A percentile compares a stretch with the other conserved stretches of the same genome.
phyloP scores from a whole-genome alignment of 2,113 vertebrate genomes.

The Lycaon pictus region DNA sequence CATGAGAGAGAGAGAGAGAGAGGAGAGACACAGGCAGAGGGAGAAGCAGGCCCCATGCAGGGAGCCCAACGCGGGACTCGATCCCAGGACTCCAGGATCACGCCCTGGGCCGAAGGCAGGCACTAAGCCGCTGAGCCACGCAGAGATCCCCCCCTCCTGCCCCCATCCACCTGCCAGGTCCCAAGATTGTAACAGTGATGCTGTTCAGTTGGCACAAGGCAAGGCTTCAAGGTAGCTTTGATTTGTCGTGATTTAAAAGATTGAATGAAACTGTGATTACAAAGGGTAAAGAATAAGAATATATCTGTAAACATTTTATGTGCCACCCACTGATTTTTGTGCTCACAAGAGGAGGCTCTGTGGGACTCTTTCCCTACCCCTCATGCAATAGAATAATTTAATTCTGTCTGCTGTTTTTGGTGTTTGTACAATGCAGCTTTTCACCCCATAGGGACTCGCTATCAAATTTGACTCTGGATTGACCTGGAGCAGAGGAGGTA shows the following conservation, averaged over 20 bases:
- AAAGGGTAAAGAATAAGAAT: neutral
- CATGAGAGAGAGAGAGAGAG: too few species aligned
- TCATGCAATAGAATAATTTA: neutral
- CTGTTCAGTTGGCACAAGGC: neutral
- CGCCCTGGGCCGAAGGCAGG: too few species aligned
- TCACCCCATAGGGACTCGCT: neutral
- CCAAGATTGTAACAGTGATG: slow-evolving; percentile 66
- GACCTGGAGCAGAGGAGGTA: neutral
- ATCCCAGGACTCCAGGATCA: too few species aligned
- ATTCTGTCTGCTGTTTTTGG: neutral
- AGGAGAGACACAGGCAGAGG: too few species aligned
- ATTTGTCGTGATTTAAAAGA: slow-evolving; percentile 68
- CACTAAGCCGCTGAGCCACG: too few species aligned
- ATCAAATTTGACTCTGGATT: neutral
- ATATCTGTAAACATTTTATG: neutral
- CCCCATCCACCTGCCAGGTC: neutral
- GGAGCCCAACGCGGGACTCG: too few species aligned
- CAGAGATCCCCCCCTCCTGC: too few species aligned
- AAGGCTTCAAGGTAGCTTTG: slow-evolving; percentile 67
- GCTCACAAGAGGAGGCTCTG: neutral
- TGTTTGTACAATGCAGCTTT: neutral
- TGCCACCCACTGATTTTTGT: neutral
- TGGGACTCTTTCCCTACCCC: neutral
- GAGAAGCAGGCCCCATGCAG: too few species aligned
- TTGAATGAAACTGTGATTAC: slow-evolving; percentile 44